A percentile compares a stretch with the other conserved stretches of the same genome.
Evolutionary conservation across 2,113 vertebrate species (phyloP).

Genomic region (Entelurus aequoreus): DNA sequence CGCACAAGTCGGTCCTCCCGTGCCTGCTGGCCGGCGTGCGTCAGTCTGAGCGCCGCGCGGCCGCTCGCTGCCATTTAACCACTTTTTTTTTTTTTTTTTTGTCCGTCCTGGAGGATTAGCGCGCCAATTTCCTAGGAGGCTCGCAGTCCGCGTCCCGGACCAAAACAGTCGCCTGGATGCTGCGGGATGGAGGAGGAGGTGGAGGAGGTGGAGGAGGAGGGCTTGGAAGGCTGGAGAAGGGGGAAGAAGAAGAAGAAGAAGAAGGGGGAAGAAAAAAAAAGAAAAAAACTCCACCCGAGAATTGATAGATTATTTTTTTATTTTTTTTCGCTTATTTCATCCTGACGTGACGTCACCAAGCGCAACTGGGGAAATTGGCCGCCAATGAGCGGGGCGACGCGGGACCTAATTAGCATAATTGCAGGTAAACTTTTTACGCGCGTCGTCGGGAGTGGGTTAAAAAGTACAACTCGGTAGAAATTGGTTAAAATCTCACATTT

Average conservation of each 20-base stretch:
- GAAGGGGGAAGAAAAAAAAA: too few relatives aligned
- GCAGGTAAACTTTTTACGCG: conserved; percentile 86
- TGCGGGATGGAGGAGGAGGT: conserved; percentile 47
- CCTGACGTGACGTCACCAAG: conserved; percentile 85
- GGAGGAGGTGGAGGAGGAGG: not conserved
- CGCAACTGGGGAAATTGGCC: conserved; percentile 84
- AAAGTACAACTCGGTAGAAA: conserved; percentile 31
- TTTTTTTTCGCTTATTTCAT: conserved; percentile 84
- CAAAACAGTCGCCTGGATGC: conserved; percentile 67
- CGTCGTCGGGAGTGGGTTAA: conserved; percentile 74
- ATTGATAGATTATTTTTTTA: conserved; percentile 70
- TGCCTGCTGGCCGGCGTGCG: conserved; percentile 78
- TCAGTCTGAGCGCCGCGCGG: conserved; percentile 71
- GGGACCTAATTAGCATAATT: conserved; percentile 86
- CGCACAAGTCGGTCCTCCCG: conserved; percentile 67
- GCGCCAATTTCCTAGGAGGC: conserved; percentile 75
- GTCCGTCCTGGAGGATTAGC: conserved; percentile 70
- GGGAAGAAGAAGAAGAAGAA: too few relatives aligned
- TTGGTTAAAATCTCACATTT: not conserved
- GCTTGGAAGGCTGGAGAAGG: too few relatives aligned
- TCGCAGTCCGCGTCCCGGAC: conserved; percentile 69
- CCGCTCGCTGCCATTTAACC: conserved; percentile 76
- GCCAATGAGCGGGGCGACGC: too few relatives aligned
- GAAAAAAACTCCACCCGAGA: conserved; percentile 68
- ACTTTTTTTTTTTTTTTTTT: conserved; percentile 80